Evolutionary conservation across 2,113 vertebrate genomes (phyloP).

Genomic region (Myrmophylax atrothorax): DNA sequence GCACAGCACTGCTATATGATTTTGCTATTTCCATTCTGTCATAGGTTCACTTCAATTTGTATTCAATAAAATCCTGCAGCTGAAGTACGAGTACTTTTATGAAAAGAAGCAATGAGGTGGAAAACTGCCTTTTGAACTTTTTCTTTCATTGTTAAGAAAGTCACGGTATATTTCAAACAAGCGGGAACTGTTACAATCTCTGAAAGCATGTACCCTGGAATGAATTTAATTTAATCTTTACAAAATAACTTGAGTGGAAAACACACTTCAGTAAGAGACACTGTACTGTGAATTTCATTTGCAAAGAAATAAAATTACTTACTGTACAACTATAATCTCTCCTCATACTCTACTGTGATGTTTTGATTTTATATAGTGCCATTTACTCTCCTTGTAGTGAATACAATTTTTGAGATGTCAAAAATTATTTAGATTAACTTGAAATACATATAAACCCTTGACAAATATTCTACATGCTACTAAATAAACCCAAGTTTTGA

Average conservation of each 20-base stretch:
- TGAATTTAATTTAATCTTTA: constrained; percentile 75
- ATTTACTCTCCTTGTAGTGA: constrained; percentile 39
- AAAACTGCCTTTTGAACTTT: constrained; percentile 73
- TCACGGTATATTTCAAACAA: constrained; percentile 52
- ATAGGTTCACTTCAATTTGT: constrained; percentile 60
- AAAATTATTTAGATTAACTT: constrained; percentile 51
- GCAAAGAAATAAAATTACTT: constrained; percentile 62
- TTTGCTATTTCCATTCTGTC: constrained; percentile 65
- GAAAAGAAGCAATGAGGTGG: constrained; percentile 70
- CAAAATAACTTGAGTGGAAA: constrained; percentile 73
- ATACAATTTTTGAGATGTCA: constrained; percentile 56
- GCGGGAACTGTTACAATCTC: constrained; percentile 48
- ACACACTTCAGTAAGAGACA: constrained; percentile 54
- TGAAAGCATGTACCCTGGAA: constrained; percentile 47
- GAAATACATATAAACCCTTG: constrained; percentile 22
- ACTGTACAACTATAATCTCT: constrained; percentile 32
- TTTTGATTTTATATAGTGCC: constrained; percentile 46
- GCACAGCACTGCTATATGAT: neutral
- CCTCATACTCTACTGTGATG: neutral
- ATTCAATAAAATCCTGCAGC: constrained; percentile 47
- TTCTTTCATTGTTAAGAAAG: constrained; percentile 41
- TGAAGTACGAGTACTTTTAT: constrained; percentile 44
- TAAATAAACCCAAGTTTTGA: neutral
- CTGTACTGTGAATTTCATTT: constrained; percentile 65
- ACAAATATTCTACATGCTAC: constrained; percentile 22